Conservation (phyloP, 2,888 invertebrate genomes). For the Eristalis intricaria region DNA sequence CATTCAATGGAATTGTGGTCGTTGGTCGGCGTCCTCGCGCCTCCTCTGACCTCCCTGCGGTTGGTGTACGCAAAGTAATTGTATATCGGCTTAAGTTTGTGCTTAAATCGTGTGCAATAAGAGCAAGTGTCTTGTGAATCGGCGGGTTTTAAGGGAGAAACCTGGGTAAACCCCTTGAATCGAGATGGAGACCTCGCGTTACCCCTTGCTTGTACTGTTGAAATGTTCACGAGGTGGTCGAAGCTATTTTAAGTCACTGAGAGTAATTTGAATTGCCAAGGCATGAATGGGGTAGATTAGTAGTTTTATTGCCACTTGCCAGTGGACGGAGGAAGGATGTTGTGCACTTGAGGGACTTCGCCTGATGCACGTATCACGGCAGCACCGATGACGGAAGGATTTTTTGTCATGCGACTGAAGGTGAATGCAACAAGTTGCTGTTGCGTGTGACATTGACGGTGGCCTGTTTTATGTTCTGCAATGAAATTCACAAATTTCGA, state of each 20-base stretch:
- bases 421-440: neutral
- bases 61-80: neutral
- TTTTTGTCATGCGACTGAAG: neutral
- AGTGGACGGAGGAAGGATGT: neutral
- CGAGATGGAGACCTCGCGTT: neutral
- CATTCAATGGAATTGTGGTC: constrained; percentile 1
- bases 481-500: too few relatives aligned
- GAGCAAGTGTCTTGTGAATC: neutral
- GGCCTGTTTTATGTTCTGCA: too few relatives aligned
- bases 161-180: neutral
- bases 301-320: neutral
- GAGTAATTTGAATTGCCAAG: neutral
- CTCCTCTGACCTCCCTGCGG: neutral
- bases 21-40: neutral
- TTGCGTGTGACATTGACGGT: neutral
- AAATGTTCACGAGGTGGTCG: neutral
- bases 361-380: neutral
- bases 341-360: neutral
- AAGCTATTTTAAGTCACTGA: neutral
- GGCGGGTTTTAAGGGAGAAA: neutral
- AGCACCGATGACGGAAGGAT: neutral
- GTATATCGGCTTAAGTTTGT: constrained; percentile 4
- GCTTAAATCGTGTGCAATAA: constrained; percentile 1
- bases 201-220: neutral
- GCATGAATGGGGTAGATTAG: neutral